phyloP scores from a whole-genome alignment of 2,113 vertebrate species.

The Oreotrochilus melanogaster region DNA sequence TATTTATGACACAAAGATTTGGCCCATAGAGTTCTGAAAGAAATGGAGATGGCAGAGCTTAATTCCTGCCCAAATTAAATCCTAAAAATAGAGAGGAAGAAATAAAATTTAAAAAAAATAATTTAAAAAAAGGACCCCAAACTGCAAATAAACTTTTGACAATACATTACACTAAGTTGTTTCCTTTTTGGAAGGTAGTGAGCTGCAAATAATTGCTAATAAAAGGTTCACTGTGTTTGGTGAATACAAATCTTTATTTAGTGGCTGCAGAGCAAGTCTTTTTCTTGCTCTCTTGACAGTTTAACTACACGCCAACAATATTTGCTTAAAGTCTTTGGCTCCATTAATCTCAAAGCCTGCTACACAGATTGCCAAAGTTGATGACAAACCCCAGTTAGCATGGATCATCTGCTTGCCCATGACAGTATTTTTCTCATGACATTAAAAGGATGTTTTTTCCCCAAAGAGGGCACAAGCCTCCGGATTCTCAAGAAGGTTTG shows the following conservation, averaged over 20 bases:
- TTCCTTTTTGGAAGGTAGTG: constrained; percentile 71
- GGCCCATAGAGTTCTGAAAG: neutral
- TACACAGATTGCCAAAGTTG: constrained; percentile 60
- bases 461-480: constrained; percentile 51
- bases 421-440: constrained; percentile 71
- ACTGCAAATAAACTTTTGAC: constrained; percentile 66
- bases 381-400: constrained; percentile 76
- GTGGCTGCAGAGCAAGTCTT: constrained; percentile 61
- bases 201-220: constrained; percentile 75
- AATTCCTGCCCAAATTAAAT: constrained; percentile 25
- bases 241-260: constrained; percentile 77
- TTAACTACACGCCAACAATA: constrained; percentile 75
- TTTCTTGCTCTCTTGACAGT: constrained; percentile 77
- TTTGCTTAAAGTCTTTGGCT: constrained; percentile 76
- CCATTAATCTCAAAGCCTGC: constrained; percentile 72
- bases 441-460: constrained; percentile 38
- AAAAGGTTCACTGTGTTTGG: constrained; percentile 68
- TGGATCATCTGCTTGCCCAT: constrained; percentile 67
- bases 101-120: neutral
- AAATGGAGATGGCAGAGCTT: neutral
- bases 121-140: neutral
- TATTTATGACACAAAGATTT: constrained; percentile 22
- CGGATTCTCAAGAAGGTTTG: constrained; percentile 47
- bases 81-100: neutral
- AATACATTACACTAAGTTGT: constrained; percentile 62